Conservation (phyloP, 2,888 invertebrate species). For the Cynaeus angustus region DNA sequence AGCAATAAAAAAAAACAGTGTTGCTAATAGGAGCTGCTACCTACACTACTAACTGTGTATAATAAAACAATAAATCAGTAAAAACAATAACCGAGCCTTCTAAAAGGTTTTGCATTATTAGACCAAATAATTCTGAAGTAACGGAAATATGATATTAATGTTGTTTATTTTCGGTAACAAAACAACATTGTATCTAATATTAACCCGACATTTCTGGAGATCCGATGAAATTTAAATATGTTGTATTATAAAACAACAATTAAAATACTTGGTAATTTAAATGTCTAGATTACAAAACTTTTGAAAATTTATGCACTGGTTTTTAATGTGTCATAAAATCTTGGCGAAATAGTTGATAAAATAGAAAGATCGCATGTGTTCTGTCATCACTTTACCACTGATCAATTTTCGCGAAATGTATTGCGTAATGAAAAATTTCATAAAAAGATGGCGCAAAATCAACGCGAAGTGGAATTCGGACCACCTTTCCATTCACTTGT, state of each 20-base stretch:
- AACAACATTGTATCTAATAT: not conserved
- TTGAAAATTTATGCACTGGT: too few species aligned
- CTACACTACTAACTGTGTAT: not conserved
- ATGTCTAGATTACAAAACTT: too few species aligned
- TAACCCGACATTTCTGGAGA: not conserved
- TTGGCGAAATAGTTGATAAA: too few species aligned
- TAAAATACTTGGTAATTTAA: too few species aligned
- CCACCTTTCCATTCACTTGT: conserved; percentile 9
- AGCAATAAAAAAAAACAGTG: too few species aligned
- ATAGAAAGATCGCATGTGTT: not conserved
- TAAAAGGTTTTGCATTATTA: not conserved
- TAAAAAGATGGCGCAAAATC: too few species aligned
- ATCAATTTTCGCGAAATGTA: not conserved
- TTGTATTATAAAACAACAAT: not conserved
- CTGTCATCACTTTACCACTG: not conserved
- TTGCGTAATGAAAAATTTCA: not conserved
- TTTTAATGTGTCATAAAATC: too few species aligned
- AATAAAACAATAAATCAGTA: conserved; percentile 1
- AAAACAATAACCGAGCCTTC: not conserved
- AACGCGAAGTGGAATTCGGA: conserved; percentile 1
- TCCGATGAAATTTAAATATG: conserved; percentile 1
- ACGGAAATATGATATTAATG: not conserved
- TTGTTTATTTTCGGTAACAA: conserved; percentile 10
- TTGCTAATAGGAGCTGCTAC: not conserved
- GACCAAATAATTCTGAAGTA: not conserved